Base-by-base conservation (phyloP, 2,888 invertebrate species). In the Rotaria socialis region DNA sequence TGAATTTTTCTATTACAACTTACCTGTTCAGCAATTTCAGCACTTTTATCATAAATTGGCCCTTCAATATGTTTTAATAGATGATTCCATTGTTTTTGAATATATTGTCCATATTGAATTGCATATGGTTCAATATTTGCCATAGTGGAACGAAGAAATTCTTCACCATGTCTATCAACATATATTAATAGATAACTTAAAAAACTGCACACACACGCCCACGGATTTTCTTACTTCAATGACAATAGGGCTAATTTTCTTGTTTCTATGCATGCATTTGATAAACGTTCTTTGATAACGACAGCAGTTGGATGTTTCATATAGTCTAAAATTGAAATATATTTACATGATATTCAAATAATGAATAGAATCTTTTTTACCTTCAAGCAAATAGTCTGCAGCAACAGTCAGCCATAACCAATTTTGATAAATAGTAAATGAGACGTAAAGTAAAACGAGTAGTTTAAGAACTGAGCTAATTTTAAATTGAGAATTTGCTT, bases 11-110 rank as follows among this genome's bases (percentile, higher is more conserved):
- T 22, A 22, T 5, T 55, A n/a, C 24, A 6, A n/a, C 80, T 11
- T 47, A 80, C 80, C n/a, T 80, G 80, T 47, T 80, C 80, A 80
- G 80, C 80, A 11, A 80, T 8, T 47, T 47, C 80, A n/a, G 47
- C 7, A n/a, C 10, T 47, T 47, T 47, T 47, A n/a, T 80, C 80
- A n/a, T n/a, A 47, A 43, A 47, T 14, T 10, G 80, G 80, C 2
- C 80, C 80, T 80, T 80, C 47, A 14, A 80, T 47, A 6, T 80
- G 47, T 80, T 47, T 80, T 41, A 24, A 80, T n/a, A 80, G 16
- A 1, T n/a, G 14, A n/a, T 2, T n/a, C 80, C 24, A 43, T 80
- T 80, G 80, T 47, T 80, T 80, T 47, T 47, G 80, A 22, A 47
- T 4, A 80, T 80, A 47, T 24, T 80, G 43, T 47, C 47, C 43